Conservation (phyloP, 2,888 invertebrate species). For the Aquatica leii region DNA sequence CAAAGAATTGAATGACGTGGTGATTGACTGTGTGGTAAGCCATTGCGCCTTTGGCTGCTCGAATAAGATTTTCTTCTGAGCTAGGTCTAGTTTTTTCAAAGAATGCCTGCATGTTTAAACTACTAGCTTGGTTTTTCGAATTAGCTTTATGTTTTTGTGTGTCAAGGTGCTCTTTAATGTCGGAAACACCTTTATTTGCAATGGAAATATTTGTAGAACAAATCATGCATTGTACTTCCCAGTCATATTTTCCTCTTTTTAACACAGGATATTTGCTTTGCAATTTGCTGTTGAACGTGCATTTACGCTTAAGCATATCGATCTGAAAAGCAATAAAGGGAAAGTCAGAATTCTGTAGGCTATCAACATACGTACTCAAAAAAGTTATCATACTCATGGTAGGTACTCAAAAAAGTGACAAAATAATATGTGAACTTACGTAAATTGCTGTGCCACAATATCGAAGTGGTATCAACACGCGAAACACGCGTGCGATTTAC, state of each 20-base stretch:
- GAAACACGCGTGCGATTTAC: too few species aligned
- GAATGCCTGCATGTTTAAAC: too few species aligned
- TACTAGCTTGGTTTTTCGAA: too few species aligned
- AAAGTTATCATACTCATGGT: too few species aligned
- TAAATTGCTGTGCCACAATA: too few species aligned
- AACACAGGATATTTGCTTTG: constrained; percentile 3
- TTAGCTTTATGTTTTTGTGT: neutral
- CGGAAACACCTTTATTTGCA: constrained; percentile 1
- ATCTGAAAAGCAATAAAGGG: neutral
- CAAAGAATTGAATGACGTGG: neutral
- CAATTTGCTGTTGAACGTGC: neutral
- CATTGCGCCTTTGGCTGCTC: constrained; percentile 1
- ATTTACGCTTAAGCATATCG: neutral
- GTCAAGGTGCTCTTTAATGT: constrained; percentile 1
- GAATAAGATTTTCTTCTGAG: neutral
- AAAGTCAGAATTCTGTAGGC: too few species aligned
- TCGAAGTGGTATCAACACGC: too few species aligned
- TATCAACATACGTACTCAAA: neutral
- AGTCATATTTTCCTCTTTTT: constrained; percentile 2
- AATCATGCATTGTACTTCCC: neutral
- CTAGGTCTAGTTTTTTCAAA: constrained; percentile 1
- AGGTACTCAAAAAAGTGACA: too few species aligned
- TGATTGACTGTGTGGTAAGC: constrained; percentile 5
- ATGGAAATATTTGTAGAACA: constrained; percentile 4
- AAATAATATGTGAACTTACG: too few species aligned